These are phyloP conservation scores for Oligia strigilis DNA, from an alignment of 2,888 invertebrate species.

Conservation along the genomic window DNA sequence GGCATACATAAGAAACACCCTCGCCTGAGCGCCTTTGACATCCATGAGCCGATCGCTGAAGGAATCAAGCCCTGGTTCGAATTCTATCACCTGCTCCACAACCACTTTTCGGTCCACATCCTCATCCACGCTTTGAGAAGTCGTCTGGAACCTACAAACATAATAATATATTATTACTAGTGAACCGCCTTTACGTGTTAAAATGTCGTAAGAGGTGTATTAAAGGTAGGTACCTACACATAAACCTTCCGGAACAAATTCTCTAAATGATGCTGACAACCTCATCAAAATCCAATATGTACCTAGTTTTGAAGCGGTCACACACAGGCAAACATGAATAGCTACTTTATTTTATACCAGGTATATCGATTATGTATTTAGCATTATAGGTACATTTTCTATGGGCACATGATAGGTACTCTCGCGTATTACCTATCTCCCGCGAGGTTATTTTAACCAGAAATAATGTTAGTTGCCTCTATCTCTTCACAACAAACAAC, in stretches of 20 bases:
- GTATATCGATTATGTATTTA: too few relatives aligned
- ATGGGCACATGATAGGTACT: not conserved
- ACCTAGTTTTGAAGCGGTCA: not conserved
- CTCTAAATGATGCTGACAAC: not conserved
- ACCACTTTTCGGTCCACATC: constrained; percentile 98
- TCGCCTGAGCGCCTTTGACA: constrained; percentile 95
- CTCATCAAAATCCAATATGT: not conserved
- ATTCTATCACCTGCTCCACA: constrained; percentile 97
- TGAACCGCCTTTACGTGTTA: not conserved
- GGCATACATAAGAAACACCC: constrained; percentile 98
- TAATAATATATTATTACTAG: not conserved
- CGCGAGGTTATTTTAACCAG: not conserved
- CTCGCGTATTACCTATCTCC: not conserved
- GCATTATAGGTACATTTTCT: not conserved
- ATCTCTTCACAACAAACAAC: not conserved
- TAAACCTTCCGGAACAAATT: not conserved
- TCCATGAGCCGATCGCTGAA: constrained; percentile 95
- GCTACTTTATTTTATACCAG: not conserved
- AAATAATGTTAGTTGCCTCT: not conserved
- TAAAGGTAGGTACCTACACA: too few relatives aligned
- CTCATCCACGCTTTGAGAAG: constrained; percentile 97
- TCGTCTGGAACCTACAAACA: constrained; percentile 94
- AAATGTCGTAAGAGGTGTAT: not conserved
- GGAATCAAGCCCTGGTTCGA: constrained; percentile 96
- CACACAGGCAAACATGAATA: not conserved